A percentile compares a stretch with the other conserved stretches of the same genome.
phyloP scores from a whole-genome alignment of 2,113 vertebrate genomes.

The Tyrannus savana region DNA sequence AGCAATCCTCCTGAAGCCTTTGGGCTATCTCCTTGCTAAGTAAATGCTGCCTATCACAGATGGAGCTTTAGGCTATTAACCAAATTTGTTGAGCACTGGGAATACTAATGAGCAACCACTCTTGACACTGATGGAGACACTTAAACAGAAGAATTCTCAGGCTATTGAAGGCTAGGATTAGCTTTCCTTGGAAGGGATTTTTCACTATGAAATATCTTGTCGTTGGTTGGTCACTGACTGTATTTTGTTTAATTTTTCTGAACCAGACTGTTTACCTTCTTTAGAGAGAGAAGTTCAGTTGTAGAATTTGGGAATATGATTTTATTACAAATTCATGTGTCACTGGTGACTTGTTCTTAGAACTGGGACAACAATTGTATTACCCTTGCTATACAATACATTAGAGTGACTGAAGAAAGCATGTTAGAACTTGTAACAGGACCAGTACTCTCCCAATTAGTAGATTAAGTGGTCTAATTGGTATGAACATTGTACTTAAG shows the following conservation, averaged over 20 bases:
- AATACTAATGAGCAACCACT: neutral
- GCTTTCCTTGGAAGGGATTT: neutral
- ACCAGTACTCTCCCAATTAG: neutral
- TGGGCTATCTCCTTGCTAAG: neutral
- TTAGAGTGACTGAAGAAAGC: neutral
- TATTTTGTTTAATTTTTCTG: neutral
- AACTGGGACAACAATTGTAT: neutral
- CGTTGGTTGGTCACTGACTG: neutral
- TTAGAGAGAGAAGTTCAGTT: neutral
- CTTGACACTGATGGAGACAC: neutral
- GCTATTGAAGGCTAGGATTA: neutral
- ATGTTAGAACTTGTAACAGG: neutral
- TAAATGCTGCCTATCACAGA: neutral
- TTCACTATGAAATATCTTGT: neutral
- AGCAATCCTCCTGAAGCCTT: neutral
- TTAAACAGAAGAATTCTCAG: neutral
- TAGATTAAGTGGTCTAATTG: neutral
- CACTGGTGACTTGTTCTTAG: neutral
- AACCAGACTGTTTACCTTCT: neutral
- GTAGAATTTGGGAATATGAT: neutral
- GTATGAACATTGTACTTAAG: neutral
- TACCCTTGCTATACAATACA: neutral
- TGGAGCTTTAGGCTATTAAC: neutral
- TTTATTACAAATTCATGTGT: neutral
- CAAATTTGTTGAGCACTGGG: neutral